Base-by-base conservation (phyloP, 2,888 invertebrate species). In the Lasioglossum leucozonium region DNA sequence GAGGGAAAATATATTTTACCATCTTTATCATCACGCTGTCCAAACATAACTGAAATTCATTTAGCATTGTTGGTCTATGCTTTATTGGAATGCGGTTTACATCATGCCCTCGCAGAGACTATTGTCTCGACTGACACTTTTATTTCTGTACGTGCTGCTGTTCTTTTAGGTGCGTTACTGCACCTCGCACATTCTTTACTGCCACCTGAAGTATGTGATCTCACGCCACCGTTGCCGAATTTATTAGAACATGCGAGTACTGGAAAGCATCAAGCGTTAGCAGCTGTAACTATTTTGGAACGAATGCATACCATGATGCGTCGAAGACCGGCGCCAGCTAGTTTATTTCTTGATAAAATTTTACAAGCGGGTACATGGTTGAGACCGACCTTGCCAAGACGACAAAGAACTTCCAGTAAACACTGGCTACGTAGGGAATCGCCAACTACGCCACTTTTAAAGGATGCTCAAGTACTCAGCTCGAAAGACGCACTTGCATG, bases 41-140 rank as follows among this genome's bases (percentile, higher is more conserved):
- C 99, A 22, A 99, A 99, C 95, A 97, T 99, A 89, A 97, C 97
- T 85, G 98, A 99, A 95, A 98, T 98, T 94, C 99, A 99, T 96
- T 96, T 98, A 93, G 97, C 99, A 10, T 96, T 99, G 74, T 95
- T 99, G 91, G 96, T 99, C 78, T 98, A 98, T 93, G 97, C 98
- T 93, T 98, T 99, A 95, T 95, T 99, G 88, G 98, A 98, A 95
- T 97, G 97, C 85, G 99, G 99, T 47, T 95, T 99, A 77, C 96
- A 99, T 82, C 98, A 98, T 93, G 99, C 99, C 34, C 96, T 99
- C 88, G 98, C 98, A 51, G 98, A 99, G 95, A 99, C 99, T 47
- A 98, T 99, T 89, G 97, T 98, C 67, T 97, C 98, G 77, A 98
- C 98, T 93, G 98, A 99, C 94, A 97, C 97, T 30, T 97, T 98